Base-by-base conservation (phyloP, 30 jellyfish, hydroid and myxozoan species). In the Cassiopea xamachana region DNA sequence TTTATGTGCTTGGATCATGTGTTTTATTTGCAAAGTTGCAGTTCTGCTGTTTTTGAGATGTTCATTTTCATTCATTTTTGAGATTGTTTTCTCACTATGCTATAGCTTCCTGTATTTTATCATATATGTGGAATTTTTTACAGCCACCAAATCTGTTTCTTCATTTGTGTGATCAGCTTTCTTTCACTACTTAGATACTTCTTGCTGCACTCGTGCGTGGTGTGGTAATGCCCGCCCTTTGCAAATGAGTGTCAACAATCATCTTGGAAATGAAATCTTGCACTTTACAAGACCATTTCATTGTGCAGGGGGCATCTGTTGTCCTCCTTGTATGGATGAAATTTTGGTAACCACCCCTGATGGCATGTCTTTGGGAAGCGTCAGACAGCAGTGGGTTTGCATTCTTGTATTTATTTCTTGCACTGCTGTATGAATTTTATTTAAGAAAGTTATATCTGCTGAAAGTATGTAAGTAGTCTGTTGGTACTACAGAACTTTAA, bases 261-360 rank as follows among this genome's bases (percentile, higher is more conserved):
- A 60, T 17, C 73, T 86, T 1, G 89, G 58, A 4, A 76, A 77
- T 27, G 88, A 78, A 68, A 89, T 87, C 13, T 47, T 87, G 48
- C 94, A 87, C 48, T 1, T 87, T 43, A 15, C 89, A 67, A 69
- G 94, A 12, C 94, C 94, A 14, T 87, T 87, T 58, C 83, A 67
- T 15, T 87, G 94, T 76, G 94, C 94, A 7, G 60, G 79, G 13
- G 86, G 73, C 46, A 27, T 58, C 14, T 69, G 79, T 69, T 77
- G 79, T 68, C 89, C 94, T 13, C 94, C 94, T 2, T 87, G 94
- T 69, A 49, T 87, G 94, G 94, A 87, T 77, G 94, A 87, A 70
- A 48, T 87, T 79, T 4, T 9, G 62, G 80, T 87, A 9, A n/a
- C 85, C 18, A 59, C 88, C 55, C 89, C 94, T 8, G 89, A 68